These are phyloP conservation scores for Gila orcuttii DNA, from an alignment of 2,113 vertebrate genomes.

Conservation along the genomic window DNA sequence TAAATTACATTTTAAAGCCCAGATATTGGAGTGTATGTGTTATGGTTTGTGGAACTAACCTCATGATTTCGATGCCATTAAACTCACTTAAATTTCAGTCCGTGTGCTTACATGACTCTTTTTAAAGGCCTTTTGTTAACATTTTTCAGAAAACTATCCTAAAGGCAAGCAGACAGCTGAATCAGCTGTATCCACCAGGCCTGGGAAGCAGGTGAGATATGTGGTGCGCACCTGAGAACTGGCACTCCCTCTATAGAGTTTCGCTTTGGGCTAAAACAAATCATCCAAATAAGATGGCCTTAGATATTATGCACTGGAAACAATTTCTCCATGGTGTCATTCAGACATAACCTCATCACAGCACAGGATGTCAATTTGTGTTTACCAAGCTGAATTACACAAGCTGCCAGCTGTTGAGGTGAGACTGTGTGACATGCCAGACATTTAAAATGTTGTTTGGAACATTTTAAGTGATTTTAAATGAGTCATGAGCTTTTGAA, in stretches of 20 bases:
- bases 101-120: neutral
- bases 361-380: neutral
- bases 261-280: neutral
- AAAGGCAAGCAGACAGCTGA: constrained; percentile 29
- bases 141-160: neutral
- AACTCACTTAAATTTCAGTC: constrained; percentile 8
- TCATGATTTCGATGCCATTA: neutral
- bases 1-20: neutral
- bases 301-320: neutral
- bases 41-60: neutral
- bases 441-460: constrained; percentile 62
- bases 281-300: neutral
- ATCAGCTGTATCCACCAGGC: constrained; percentile 28
- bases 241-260: constrained; percentile 27
- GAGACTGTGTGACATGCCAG: constrained; percentile 47
- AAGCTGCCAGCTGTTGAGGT: constrained; percentile 53
- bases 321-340: neutral
- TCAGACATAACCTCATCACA: neutral
- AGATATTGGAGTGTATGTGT: neutral
- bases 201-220: constrained; percentile 58
- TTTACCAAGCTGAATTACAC: neutral
- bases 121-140: constrained; percentile 6
- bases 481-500: neutral
- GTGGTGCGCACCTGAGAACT: constrained; percentile 59
- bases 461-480: constrained; percentile 14